A percentile compares a stretch with the other conserved stretches of the same genome.
These are phyloP conservation scores for Heterochromis multidens DNA, from an alignment of 2,113 vertebrate genomes.

Conservation along the genomic window DNA sequence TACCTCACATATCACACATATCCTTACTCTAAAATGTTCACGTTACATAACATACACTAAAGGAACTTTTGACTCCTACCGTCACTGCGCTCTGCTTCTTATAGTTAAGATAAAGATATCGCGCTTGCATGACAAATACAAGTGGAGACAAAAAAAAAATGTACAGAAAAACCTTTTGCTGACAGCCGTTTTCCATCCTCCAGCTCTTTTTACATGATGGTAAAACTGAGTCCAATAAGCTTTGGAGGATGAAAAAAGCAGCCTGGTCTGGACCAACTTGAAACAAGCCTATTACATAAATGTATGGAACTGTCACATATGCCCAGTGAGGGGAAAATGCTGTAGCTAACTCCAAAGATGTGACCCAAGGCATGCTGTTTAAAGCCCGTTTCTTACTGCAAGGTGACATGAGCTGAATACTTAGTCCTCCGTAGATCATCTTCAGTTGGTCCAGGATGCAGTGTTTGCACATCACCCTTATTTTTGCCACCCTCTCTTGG, in stretches of 20 bases:
- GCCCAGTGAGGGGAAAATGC: conserved; percentile 39
- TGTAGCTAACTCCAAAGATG: conserved; percentile 50
- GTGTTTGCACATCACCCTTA: background rate
- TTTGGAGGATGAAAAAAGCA: conserved; percentile 58
- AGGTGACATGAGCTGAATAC: conserved; percentile 49
- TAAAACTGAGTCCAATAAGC: conserved; percentile 66
- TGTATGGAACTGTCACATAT: conserved; percentile 51
- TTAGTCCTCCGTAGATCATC: background rate
- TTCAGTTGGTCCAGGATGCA: background rate
- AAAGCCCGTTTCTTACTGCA: conserved; percentile 1
- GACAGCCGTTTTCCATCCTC: conserved; percentile 72
- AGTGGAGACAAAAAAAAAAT: background rate
- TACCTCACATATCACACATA: conserved; percentile 49
- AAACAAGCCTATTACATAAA: conserved; percentile 68
- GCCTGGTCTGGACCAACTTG: conserved; percentile 67
- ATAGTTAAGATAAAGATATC: conserved; percentile 18
- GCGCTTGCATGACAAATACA: conserved; percentile 41
- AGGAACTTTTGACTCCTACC: conserved; percentile 25
- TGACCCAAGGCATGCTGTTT: conserved; percentile 5
- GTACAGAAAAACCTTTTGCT: conserved; percentile 22
- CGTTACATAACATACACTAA: conserved; percentile 52
- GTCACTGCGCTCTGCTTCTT: conserved; percentile 20
- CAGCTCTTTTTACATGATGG: conserved; percentile 64
- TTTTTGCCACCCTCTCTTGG: background rate
- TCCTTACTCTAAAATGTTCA: conserved; percentile 9